Conservation (phyloP, 2,113 vertebrate genomes). For the Ahaetulla prasina region DNA sequence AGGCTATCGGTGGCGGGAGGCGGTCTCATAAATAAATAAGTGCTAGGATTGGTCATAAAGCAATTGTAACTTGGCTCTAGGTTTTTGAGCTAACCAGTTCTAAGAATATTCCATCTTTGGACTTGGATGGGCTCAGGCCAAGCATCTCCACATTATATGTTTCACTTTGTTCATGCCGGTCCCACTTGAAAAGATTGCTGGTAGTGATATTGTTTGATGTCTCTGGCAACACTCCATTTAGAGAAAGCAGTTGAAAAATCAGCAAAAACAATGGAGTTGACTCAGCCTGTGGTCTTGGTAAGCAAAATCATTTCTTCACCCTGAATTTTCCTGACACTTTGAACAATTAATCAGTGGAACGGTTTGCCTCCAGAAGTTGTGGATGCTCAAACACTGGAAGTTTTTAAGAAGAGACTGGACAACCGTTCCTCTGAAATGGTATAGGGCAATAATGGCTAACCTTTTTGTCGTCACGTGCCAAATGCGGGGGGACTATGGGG, state of each 20-base stretch:
- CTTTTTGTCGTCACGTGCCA: no score
- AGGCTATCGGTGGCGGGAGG: no score
- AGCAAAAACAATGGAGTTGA: conserved; percentile 59
- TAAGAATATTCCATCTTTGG: neutral
- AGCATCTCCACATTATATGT: neutral
- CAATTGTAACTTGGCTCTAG: neutral
- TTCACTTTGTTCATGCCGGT: conserved; percentile 55
- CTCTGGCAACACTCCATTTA: conserved; percentile 68
- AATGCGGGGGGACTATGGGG: no score
- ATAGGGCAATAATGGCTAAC: neutral
- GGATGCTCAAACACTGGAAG: neutral
- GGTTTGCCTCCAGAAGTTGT: neutral
- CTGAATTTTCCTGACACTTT: neutral
- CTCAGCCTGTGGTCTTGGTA: conserved; percentile 58
- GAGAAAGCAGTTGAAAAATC: conserved; percentile 67
- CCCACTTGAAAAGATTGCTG: conserved; percentile 67
- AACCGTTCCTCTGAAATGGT: neutral
- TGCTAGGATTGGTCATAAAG: neutral
- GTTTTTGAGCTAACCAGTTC: neutral
- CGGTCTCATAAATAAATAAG: no score
- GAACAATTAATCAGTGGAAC: neutral
- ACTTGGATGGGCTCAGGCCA: neutral
- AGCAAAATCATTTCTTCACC: conserved; percentile 46
- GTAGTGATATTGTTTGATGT: conserved; percentile 66
- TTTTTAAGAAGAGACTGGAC: neutral